A percentile compares a stretch with the other conserved stretches of the same genome.
Evolutionary conservation across 2,888 invertebrate genomes (phyloP).

Genomic region (Meiosimyza decipiens): DNA sequence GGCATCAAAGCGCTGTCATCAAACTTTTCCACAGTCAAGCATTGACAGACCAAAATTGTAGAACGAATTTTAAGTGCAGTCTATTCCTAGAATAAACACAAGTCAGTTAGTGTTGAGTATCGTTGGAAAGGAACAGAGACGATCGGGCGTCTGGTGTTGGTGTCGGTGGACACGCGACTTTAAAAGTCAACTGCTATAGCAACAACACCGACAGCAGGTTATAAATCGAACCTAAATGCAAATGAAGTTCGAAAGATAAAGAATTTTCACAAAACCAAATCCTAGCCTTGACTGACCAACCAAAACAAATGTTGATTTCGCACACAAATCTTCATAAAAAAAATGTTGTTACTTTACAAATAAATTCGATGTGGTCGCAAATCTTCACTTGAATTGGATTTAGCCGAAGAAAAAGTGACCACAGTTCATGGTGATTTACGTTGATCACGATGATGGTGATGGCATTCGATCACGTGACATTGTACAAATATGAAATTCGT

Average conservation of each 20-base stretch:
- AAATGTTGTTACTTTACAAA: constrained; percentile 34
- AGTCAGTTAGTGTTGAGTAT: too few relatives aligned
- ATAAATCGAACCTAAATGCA: constrained; percentile 64
- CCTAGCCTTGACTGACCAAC: constrained; percentile 6
- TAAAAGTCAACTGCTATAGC: not conserved
- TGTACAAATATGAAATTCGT: constrained; percentile 21
- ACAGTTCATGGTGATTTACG: constrained; percentile 31
- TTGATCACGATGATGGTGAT: constrained; percentile 34
- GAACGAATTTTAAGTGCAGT: constrained; percentile 25
- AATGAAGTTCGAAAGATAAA: constrained; percentile 49
- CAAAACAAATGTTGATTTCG: constrained; percentile 29
- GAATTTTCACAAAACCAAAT: not conserved
- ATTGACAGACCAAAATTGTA: constrained; percentile 3
- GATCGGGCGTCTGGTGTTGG: constrained; percentile 45
- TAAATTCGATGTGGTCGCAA: constrained; percentile 45
- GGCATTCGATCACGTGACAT: constrained; percentile 36
- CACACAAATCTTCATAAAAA: not conserved
- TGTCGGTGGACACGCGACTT: constrained; percentile 65
- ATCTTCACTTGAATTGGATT: constrained; percentile 31
- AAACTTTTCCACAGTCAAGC: not conserved
- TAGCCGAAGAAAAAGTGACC: constrained; percentile 9
- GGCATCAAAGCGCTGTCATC: constrained; percentile 8
- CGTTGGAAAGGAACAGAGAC: constrained; percentile 5
- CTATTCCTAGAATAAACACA: too few relatives aligned
- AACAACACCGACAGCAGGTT: constrained; percentile 15